Conservation (phyloP, 2,888 invertebrate species). For the Chelonus formosanus region DNA sequence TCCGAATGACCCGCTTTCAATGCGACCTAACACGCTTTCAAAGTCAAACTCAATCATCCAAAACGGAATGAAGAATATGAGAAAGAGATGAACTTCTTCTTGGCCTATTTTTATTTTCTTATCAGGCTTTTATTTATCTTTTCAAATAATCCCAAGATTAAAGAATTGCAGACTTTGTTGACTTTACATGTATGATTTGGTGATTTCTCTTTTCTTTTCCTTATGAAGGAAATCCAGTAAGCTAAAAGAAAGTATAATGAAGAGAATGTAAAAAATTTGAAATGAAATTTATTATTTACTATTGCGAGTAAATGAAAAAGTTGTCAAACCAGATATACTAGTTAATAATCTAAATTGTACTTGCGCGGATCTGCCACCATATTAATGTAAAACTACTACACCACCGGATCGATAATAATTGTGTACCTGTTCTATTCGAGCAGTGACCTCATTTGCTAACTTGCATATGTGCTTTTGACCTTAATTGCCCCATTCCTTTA, state of each 20-base stretch:
- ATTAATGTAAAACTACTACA: conserved; percentile 11
- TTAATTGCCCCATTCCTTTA: conserved; percentile 21
- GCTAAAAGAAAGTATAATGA: not conserved
- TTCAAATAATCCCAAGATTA: not conserved
- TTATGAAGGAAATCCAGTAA: not conserved
- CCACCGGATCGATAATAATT: conserved; percentile 32
- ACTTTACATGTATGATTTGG: not conserved
- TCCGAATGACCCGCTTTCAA: conserved; percentile 42
- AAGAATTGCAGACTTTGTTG: not conserved
- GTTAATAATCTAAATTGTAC: conserved; percentile 18
- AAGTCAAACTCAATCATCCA: conserved; percentile 30
- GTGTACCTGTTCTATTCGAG: conserved; percentile 31
- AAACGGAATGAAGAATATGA: not conserved
- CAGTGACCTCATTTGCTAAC: conserved; percentile 29
- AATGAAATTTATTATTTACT: not conserved
- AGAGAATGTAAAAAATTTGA: not conserved
- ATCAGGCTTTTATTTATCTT: not conserved
- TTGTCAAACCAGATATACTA: conserved; percentile 19
- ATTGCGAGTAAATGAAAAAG: not conserved
- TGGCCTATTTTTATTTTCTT: conserved; percentile 5
- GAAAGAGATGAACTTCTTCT: not conserved
- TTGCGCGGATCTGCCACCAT: conserved; percentile 17
- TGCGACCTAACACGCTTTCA: conserved; percentile 26
- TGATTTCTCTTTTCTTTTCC: not conserved
- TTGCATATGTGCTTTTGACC: conserved; percentile 34